Evolutionary conservation across 2,113 vertebrate genomes (phyloP).

Genomic region (Corydoras sp.): DNA sequence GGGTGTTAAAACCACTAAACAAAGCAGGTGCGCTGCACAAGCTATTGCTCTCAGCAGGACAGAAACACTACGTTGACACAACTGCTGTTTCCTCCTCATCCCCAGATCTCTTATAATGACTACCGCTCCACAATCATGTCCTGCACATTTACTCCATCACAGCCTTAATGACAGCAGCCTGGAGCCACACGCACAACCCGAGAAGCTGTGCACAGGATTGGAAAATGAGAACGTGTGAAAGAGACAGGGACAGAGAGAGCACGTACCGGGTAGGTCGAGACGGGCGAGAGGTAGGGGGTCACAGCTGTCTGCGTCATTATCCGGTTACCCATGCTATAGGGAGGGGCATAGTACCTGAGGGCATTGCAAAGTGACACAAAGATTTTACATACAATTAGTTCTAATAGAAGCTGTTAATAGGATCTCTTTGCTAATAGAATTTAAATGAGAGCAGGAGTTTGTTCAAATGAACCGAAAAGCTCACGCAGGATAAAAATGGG

Average conservation of each 20-base stretch:
- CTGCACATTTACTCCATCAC: too few relatives aligned
- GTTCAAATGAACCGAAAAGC: too few relatives aligned
- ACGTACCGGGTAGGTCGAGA: conserved; percentile 94
- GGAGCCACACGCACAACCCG: too few relatives aligned
- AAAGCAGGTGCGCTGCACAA: conserved; percentile 15
- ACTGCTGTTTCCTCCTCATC: conserved; percentile 14
- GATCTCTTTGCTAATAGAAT: too few relatives aligned
- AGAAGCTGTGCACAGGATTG: background rate
- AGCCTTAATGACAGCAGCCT: too few relatives aligned
- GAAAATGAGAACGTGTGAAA: background rate
- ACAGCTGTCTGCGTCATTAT: conserved; percentile 93
- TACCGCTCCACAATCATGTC: background rate
- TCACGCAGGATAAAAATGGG: too few relatives aligned
- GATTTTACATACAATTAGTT: too few relatives aligned
- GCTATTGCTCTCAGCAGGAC: background rate
- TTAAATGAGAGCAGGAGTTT: too few relatives aligned
- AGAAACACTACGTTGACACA: conserved; percentile 21
- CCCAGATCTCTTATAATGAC: background rate
- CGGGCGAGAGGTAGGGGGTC: conserved; percentile 88
- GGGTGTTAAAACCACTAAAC: background rate
- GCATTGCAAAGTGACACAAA: background rate
- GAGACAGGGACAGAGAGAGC: conserved; percentile 1
- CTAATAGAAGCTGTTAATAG: too few relatives aligned
- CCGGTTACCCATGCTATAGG: conserved; percentile 94
- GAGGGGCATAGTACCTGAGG: conserved; percentile 40